phyloP scores from a whole-genome alignment of 2,888 invertebrate genomes.

The Encarsia formosa region DNA sequence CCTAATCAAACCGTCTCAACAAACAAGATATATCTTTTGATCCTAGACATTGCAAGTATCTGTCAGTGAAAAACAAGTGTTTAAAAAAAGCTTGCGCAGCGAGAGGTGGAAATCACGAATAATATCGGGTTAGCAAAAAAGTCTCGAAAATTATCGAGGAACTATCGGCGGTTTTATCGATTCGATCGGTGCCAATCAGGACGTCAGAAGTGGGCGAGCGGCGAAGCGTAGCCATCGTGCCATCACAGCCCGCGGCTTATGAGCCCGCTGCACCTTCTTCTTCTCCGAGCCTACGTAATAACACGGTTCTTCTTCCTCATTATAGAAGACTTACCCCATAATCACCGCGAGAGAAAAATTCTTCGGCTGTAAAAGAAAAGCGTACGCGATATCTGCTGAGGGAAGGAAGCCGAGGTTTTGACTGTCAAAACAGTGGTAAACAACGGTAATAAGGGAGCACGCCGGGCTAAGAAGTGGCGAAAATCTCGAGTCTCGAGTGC shows the following conservation, averaged over 20 bases:
- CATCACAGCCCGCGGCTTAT: neutral
- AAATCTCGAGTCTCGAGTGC: neutral
- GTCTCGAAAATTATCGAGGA: conserved; percentile 16
- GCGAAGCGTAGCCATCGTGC: neutral
- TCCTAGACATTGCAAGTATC: neutral
- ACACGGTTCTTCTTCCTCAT: too few relatives aligned
- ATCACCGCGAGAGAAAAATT: too few relatives aligned
- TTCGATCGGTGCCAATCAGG: conserved; percentile 39
- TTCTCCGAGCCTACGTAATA: too few relatives aligned
- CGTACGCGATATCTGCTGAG: too few relatives aligned
- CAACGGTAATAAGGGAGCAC: conserved; percentile 40
- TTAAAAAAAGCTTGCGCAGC: neutral
- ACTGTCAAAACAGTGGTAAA: conserved; percentile 35
- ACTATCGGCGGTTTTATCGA: conserved; percentile 36
- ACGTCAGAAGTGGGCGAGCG: conserved; percentile 28
- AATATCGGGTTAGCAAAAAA: neutral
- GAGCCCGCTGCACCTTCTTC: too few relatives aligned
- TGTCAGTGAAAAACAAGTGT: neutral
- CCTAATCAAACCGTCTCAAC: neutral
- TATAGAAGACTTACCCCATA: too few relatives aligned
- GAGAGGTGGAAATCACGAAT: neutral
- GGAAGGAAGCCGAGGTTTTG: too few relatives aligned
- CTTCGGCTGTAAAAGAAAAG: too few relatives aligned
- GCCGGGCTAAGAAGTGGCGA: conserved; percentile 36
- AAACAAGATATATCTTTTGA: neutral